Base-by-base conservation (phyloP, 2,113 vertebrate species). In the Oreochromis tanganicae region DNA sequence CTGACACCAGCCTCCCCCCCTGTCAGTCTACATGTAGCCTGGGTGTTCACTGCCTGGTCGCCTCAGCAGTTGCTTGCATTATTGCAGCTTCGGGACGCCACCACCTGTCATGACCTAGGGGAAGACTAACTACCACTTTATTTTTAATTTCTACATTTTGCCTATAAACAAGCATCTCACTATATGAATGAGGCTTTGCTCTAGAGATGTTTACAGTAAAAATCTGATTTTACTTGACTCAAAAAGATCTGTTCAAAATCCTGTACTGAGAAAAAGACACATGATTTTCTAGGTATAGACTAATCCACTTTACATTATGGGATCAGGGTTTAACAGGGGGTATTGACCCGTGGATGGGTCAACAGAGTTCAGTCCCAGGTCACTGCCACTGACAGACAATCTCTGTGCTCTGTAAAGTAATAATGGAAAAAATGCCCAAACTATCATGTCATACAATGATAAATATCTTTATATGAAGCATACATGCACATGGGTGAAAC, bases 261-360 rank as follows among this genome's bases (percentile, higher is more conserved):
- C 83, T 82, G 59, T 46, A 59, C 5, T 36, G 48, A 24, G 86
- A 71, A 82, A 90, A 36, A 27, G 59, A 81, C 66, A 68, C 80
- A 71, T 85, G 85, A 86, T 91, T 93, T 91, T 52, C 83, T 85
- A 84, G 86, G 81, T 85, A 12, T 17, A 80, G 75, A 83, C 80
- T 94, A 95, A 95, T 93, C 93, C 93, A 91, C 87, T 94, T 95
- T 93, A 83, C 85, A 59, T 84, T 85, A 80, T 19, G 17, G 24
- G 83, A 43, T 55, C 83, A 9, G 68, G 88, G 21, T 88, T 90
- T 92, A 89, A 87, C 84, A 11, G 14, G 21, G 80, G 80, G 84
- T 82, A 92, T 88, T 92, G 83, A 87, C 87, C 80, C n/a, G 4
- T 4, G 81, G 82, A 85, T 71, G 27, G 56, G 90, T 83, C 61